Conservation (phyloP, 2,797 vertebrate species). For the Otus scops region DNA sequence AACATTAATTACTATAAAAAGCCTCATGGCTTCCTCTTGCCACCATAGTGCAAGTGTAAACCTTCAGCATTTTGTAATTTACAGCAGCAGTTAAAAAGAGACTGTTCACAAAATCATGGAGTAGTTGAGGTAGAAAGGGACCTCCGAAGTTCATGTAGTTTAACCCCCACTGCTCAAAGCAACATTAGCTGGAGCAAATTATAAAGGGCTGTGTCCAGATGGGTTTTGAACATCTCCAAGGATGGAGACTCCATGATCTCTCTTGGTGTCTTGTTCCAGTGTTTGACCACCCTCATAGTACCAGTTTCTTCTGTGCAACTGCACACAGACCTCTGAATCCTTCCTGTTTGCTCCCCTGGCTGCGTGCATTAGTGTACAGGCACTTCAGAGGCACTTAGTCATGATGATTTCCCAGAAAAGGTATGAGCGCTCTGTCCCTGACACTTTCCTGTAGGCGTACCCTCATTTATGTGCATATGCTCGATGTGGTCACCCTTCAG, state of each 20-base stretch:
- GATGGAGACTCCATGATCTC: neutral
- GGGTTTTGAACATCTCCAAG: neutral
- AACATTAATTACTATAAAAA: constrained; percentile 6
- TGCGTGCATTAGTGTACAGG: neutral
- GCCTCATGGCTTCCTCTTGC: neutral
- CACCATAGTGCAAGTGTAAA: neutral
- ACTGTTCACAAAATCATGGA: neutral
- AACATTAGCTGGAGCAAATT: neutral
- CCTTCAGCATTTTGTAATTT: neutral
- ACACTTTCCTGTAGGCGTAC: neutral
- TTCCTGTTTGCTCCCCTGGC: neutral
- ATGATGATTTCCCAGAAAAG: neutral
- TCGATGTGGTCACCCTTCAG: neutral
- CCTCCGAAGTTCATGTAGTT: neutral
- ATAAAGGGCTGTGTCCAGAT: neutral
- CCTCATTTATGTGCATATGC: fast-evolving
- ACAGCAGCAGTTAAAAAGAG: neutral
- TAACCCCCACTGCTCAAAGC: neutral
- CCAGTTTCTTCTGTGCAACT: neutral
- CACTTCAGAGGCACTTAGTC: neutral
- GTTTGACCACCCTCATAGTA: neutral
- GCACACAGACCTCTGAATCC: neutral
- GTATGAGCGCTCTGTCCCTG: fast-evolving
- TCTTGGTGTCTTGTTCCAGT: neutral
- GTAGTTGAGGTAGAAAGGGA: neutral